Percentiles rank a stretch among this genome's conserved stretches.
Evolutionary conservation across 2,888 invertebrate genomes (phyloP).

Genomic region (Octonoba sinensis): DNA sequence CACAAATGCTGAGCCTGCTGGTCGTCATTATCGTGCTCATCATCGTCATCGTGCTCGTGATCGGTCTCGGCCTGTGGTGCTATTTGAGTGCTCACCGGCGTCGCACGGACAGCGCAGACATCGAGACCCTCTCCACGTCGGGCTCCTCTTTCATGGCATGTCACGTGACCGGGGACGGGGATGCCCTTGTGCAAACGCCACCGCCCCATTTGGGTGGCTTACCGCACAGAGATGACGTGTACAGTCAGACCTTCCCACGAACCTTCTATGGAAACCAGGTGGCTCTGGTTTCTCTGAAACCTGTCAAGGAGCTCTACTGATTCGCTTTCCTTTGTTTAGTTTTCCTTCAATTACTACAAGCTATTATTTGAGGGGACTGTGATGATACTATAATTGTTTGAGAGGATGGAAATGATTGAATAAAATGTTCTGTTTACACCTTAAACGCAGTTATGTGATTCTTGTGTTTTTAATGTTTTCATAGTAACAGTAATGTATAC

Average conservation of each 20-base stretch:
- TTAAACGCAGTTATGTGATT: too few species aligned
- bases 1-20: conserved; percentile 53
- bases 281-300: conserved; percentile 55
- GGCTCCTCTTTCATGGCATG: conserved; percentile 59
- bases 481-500: too few species aligned
- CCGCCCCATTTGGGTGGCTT: not conserved
- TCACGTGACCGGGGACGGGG: conserved; percentile 39
- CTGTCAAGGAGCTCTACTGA: conserved; percentile 59
- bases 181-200: conserved; percentile 40
- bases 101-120: conserved; percentile 41
- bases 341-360: not conserved
- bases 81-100: conserved; percentile 47
- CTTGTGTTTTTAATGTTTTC: too few species aligned
- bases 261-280: conserved; percentile 51
- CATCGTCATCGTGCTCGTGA: conserved; percentile 53
- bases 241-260: conserved; percentile 38
- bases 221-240: conserved; percentile 26
- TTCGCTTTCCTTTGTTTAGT: not conserved
- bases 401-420: too few species aligned
- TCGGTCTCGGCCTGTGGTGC: conserved; percentile 58
- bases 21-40: conserved; percentile 53
- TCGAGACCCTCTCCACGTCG: conserved; percentile 59
- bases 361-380: not conserved
- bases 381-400: too few species aligned
- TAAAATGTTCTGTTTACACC: too few species aligned